phyloP scores from a whole-genome alignment of 2,797 vertebrate genomes.

The Pangasius mekongensis region DNA sequence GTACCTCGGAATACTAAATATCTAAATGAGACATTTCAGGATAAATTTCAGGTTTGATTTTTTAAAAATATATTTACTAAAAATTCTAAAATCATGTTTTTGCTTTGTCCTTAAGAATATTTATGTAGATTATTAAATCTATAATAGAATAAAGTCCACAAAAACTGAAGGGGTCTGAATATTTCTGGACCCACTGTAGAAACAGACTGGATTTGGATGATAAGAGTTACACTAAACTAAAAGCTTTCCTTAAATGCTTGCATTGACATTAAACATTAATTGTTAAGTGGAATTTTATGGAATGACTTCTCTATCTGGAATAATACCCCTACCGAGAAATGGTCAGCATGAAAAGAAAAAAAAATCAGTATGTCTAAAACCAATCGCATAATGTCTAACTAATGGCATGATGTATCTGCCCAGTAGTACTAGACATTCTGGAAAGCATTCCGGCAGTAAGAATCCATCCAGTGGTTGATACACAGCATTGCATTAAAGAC shows the following conservation, averaged over 20 bases:
- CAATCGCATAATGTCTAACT: constrained; percentile 9
- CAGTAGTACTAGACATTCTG: constrained; percentile 56
- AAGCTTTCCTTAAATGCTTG: neutral
- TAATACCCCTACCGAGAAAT: neutral
- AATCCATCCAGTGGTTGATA: constrained; percentile 59
- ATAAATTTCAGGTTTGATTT: neutral
- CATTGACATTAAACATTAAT: neutral
- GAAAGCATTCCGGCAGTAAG: constrained; percentile 49
- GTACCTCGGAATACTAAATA: neutral
- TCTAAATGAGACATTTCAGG: neutral
- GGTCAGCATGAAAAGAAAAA: neutral
- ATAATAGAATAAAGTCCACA: neutral
- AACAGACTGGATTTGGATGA: neutral
- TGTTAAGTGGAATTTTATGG: neutral
- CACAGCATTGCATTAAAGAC: constrained; percentile 59
- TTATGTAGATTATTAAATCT: neutral
- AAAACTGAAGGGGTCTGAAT: neutral
- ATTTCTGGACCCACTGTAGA: neutral
- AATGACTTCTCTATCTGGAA: constrained; percentile 7
- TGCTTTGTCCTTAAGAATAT: neutral
- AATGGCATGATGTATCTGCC: constrained; percentile 44
- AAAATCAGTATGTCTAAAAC: neutral
- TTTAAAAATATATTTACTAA: neutral
- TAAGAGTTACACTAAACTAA: neutral
- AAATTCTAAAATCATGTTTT: neutral